Percentiles rank a stretch among this genome's conserved stretches.
phyloP scores from a whole-genome alignment of 2,113 vertebrate genomes.

The Chroicocephalus ridibundus region DNA sequence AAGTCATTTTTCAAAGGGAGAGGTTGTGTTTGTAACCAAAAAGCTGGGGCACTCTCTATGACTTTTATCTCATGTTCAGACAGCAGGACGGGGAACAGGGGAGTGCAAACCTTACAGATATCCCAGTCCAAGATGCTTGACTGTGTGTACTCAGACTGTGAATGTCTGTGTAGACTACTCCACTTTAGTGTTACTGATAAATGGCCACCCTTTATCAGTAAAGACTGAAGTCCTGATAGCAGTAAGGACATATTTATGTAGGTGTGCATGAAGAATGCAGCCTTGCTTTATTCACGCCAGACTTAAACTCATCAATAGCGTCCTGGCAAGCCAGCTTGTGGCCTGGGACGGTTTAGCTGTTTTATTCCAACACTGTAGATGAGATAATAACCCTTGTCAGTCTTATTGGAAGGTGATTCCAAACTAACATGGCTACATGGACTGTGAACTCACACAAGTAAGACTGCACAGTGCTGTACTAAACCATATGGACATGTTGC shows the following conservation, averaged over 20 bases:
- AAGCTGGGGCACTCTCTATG: background rate
- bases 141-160: fast-evolving
- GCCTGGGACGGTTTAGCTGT: background rate
- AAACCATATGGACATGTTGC: background rate
- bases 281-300: background rate
- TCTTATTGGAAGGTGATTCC: background rate
- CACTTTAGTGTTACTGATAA: background rate
- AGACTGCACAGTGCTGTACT: background rate
- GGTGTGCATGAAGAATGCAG: background rate
- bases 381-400: background rate
- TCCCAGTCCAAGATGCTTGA: background rate
- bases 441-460: background rate
- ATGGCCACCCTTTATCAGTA: background rate
- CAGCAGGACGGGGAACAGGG: background rate
- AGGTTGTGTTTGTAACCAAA: background rate
- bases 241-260: background rate
- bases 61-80: background rate
- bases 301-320: background rate
- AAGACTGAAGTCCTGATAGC: background rate
- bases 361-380: background rate
- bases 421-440: background rate
- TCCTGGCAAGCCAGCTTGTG: background rate
- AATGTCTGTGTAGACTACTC: background rate
- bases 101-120: background rate
- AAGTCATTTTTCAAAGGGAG: background rate